Base-by-base conservation (phyloP, 2,888 invertebrate genomes). In the Syritta pipiens region DNA sequence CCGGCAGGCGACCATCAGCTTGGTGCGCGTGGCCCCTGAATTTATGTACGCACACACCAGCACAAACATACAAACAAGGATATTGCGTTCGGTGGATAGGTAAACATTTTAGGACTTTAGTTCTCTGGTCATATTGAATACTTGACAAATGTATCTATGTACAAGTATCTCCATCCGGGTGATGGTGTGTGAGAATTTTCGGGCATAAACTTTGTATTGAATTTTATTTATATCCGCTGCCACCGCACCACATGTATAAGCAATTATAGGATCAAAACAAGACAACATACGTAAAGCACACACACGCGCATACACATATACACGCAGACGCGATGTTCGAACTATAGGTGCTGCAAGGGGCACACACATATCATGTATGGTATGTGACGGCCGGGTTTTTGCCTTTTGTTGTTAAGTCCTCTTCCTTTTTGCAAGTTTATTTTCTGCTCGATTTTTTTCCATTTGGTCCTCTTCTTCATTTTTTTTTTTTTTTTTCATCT, bases 61-160 rank as follows among this genome's bases (percentile, higher is more conserved):
- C 28, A 55, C 40, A 49, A 49, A 59, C 17, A 46, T 55, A 65
- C 65, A 55, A 72, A 79, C 72, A 57, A 74, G 67, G 67, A 62
- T 68, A 79, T 62, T 68, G 79, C 72, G 74, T 79, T 72, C 40
- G 30, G 60, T 74, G 67, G 62, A 42, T 74, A 57, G 79, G 62
- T 74, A 67, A 67, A 68, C 79, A 72, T 79, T 79, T 72, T 74
- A 67, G 79, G 67, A 63, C 63, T 79, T 79, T 63, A 79, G 79
- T 68, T 72, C 74, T 49, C 65, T 68, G 49, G 60, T 55, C 71
- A 67, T 59, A 71, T 76, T 57, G 62, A 69, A 69, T 76, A 40
- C 77, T 55, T 65, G 24, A 71, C 62, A 69, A 69, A 59, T 53
- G 53, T 69, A 69, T 46, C 22, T 71, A 76, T 40, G 24, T 55